Evolutionary conservation across 2,113 vertebrate genomes (phyloP).

Genomic region (Scomber japonicus): DNA sequence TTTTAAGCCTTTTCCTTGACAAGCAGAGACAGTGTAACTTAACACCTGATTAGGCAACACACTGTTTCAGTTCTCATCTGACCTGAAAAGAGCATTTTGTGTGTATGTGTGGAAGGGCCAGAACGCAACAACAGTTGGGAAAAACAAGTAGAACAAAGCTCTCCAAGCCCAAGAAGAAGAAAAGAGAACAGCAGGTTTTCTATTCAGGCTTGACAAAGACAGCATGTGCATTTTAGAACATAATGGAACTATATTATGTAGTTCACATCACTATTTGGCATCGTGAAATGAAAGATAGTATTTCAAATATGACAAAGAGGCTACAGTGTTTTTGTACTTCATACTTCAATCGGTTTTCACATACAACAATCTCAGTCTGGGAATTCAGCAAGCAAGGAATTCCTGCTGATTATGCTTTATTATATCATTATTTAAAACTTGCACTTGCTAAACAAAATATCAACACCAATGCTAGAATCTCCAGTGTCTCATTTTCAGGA

Average conservation of each 20-base stretch:
- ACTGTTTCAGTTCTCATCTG: conserved; percentile 26
- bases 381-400: neutral
- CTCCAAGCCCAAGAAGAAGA: neutral
- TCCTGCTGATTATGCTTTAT: conserved; percentile 16
- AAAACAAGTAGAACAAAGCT: conserved; percentile 17
- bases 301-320: conserved; percentile 24
- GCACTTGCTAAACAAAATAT: conserved; percentile 36
- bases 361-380: neutral
- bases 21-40: conserved; percentile 19
- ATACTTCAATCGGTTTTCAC: neutral
- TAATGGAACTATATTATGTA: conserved; percentile 16
- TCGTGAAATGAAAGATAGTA: neutral
- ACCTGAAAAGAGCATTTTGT: conserved; percentile 17
- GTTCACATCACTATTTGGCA: neutral
- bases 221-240: neutral
- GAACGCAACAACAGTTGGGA: neutral
- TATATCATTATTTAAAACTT: conserved; percentile 19
- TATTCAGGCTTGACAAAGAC: conserved; percentile 22
- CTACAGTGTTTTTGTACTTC: neutral
- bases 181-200: conserved; percentile 21
- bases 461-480: conserved; percentile 5
- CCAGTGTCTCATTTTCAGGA: conserved; percentile 33
- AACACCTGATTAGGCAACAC: conserved; percentile 37
- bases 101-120: neutral
- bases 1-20: conserved; percentile 1